phyloP scores from a whole-genome alignment of 2,113 vertebrate species.

The Todiramphus chloris region DNA sequence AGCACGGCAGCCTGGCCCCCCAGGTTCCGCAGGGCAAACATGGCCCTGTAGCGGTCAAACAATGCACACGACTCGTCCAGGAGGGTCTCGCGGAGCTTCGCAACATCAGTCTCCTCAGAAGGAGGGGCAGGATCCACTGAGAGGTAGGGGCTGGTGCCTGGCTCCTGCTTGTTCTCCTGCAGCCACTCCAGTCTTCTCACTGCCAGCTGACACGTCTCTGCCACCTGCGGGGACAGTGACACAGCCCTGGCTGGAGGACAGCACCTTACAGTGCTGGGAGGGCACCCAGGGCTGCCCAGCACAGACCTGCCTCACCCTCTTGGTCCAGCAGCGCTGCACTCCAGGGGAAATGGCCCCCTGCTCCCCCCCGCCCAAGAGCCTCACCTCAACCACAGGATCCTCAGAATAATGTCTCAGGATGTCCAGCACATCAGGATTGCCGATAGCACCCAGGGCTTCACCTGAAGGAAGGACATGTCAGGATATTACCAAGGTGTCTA shows the following conservation, averaged over 20 bases:
- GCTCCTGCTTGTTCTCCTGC: constrained; percentile 61
- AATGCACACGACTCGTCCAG: constrained; percentile 82
- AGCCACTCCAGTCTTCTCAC: constrained; percentile 88
- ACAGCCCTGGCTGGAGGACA: accelerated
- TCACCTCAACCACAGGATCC: constrained; percentile 88
- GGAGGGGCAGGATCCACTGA: constrained; percentile 93
- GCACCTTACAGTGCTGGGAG: accelerated
- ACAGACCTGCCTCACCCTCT: background rate
- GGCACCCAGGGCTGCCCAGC: background rate
- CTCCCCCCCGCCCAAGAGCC: too few species aligned
- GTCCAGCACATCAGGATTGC: constrained; percentile 83
- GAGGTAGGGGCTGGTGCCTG: constrained; percentile 73
- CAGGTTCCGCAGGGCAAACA: constrained; percentile 91
- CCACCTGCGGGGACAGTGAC: constrained; percentile 75
- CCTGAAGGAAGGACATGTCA: constrained; percentile 65
- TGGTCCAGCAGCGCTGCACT: background rate
- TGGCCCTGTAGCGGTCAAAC: constrained; percentile 93
- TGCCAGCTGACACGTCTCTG: constrained; percentile 93
- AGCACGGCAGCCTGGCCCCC: constrained; percentile 83
- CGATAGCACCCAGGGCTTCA: constrained; percentile 94
- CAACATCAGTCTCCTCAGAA: constrained; percentile 64
- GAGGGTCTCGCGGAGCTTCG: constrained; percentile 74
- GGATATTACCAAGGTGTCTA: background rate
- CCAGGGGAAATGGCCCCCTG: too few species aligned
- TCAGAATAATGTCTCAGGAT: constrained; percentile 81